Evolutionary conservation across 2,113 vertebrate genomes (phyloP).

Genomic region (Aegithalos caudatus): DNA sequence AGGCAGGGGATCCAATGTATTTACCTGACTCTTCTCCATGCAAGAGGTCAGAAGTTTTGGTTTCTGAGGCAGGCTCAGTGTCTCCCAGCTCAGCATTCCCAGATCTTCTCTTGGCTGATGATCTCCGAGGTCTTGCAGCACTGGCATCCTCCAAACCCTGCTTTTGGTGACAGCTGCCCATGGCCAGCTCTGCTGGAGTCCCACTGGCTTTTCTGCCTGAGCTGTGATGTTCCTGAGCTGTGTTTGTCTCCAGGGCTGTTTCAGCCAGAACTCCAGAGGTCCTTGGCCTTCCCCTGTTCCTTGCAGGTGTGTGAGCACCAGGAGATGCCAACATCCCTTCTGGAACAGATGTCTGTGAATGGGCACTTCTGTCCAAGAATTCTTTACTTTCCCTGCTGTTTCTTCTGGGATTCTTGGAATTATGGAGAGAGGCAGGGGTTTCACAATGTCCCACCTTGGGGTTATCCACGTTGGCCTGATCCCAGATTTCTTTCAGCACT

Average conservation of each 20-base stretch:
- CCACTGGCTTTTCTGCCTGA: not conserved
- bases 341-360: not conserved
- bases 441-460: not conserved
- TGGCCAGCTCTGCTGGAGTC: not conserved
- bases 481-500: slow-evolving; percentile 37
- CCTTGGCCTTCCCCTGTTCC: not conserved
- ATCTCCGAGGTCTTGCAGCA: not conserved
- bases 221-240: not conserved
- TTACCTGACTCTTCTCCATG: slow-evolving; percentile 16
- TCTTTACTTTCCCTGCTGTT: not conserved
- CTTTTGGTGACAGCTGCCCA: not conserved
- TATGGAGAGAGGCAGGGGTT: not conserved
- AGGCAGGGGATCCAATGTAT: not conserved
- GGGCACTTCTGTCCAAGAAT: not conserved
- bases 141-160: not conserved
- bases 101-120: slow-evolving; percentile 36
- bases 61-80: not conserved
- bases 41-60: not conserved
- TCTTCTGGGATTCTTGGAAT: not conserved
- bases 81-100: not conserved
- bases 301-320: not conserved
- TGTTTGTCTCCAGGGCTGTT: not conserved
- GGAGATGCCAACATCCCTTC: not conserved
- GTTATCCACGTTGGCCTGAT: not conserved
- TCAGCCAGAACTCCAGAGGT: not conserved